Evolutionary conservation across 2,797 vertebrate species (phyloP).

Genomic region (Naso thynnoides): DNA sequence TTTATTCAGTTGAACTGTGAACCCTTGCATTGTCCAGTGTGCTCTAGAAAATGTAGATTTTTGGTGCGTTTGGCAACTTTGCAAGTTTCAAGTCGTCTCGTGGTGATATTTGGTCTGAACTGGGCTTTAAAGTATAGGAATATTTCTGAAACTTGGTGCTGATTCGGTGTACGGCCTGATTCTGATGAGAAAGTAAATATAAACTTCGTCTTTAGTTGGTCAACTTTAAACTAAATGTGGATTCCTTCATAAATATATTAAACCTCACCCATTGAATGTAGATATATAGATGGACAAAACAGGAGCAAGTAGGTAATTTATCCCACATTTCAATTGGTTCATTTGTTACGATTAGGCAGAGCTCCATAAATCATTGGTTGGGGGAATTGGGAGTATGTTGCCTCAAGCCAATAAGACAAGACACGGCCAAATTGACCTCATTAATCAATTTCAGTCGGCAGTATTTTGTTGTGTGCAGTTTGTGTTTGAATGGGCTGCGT

Average conservation of each 20-base stretch:
- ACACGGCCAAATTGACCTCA: conserved; percentile 68
- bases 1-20: too few species aligned
- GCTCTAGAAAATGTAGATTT: too few species aligned
- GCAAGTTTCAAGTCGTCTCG: too few species aligned
- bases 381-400: conserved; percentile 47
- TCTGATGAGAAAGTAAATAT: neutral
- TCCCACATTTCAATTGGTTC: conserved; percentile 52
- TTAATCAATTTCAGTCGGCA: conserved; percentile 62
- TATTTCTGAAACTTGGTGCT: neutral
- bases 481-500: conserved; percentile 36
- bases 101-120: too few species aligned
- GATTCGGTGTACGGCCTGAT: neutral
- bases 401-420: conserved; percentile 71
- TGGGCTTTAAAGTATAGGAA: neutral
- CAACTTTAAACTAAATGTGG: neutral
- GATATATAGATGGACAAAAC: conserved; percentile 44
- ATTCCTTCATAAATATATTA: conserved; percentile 8
- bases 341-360: conserved; percentile 65
- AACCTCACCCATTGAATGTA: conserved; percentile 17
- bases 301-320: conserved; percentile 30
- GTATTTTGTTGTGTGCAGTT: conserved; percentile 48
- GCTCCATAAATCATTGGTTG: conserved; percentile 66
- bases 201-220: too few species aligned
- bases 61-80: too few species aligned
- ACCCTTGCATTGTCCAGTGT: too few species aligned